Base-by-base conservation (phyloP, 2,797 vertebrate species). In the Gallinago solitaria region DNA sequence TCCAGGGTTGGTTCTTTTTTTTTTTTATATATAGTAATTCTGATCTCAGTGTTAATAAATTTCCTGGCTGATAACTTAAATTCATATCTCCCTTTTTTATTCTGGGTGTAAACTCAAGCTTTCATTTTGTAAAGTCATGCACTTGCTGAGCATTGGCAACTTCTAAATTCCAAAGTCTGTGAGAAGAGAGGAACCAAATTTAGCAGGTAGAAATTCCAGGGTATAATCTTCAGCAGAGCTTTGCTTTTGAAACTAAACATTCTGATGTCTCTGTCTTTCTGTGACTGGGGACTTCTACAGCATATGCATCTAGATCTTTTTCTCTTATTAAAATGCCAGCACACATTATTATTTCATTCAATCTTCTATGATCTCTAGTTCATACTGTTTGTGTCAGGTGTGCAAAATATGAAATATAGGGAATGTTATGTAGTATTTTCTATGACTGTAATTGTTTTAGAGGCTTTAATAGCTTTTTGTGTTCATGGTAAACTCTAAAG, bases 141-240 rank as follows among this genome's bases (percentile, higher is more conserved):
- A 17, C 56, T 89, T 89, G 30, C 56, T 89, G 45, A 70, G 47
- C 8, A 5, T 32, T 92, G 78, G 68, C 80, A 85, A 33, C 11
- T 60, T 28, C 12, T 53, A 45, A 67, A 18, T 92, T 83, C 35
- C 21, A 50, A 79, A 89, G 53, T 32, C 41, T 74, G 19, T 70
- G 47, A 61, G 81, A 70, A 76, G 43, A 70, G 39, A 82, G 32
- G 27, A 89, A 77, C 82, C 82, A 93, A 80, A 90, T 90, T 77
- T 85, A 94, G 71, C 89, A 95, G 89, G 84, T 92, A 80, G 60
- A 61, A 92, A 63, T 83, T 89, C 35, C 70, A 75, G 71, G 82
- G 12, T 82, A 59, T 90, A 84, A 90, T 92, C 87, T 90, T 84
- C 51, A 89, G 45, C 51, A 67, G 45, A 63, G 56, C 63, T 93